Conservation (phyloP, 2,797 vertebrate genomes). For the Cichlasoma orientale region DNA sequence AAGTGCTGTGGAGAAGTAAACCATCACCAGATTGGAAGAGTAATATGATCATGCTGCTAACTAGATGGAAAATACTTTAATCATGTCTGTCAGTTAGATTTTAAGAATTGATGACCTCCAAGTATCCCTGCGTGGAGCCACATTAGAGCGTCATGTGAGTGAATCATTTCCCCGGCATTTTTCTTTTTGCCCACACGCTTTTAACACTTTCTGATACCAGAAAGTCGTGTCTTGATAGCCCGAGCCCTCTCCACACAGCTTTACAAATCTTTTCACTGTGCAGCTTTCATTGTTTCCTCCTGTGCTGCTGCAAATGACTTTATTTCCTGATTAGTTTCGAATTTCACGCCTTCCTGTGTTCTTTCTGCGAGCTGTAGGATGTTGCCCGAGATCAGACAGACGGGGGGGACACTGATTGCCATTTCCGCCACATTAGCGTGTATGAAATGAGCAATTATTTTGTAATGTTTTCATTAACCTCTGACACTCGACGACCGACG, state of each 20-base stretch:
- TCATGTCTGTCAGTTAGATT: slow-evolving; percentile 15
- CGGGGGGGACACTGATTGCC: slow-evolving; percentile 66
- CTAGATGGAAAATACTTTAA: slow-evolving; percentile 25
- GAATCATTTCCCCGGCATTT: slow-evolving; percentile 18
- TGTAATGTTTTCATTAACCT: slow-evolving; percentile 80
- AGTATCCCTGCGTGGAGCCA: slow-evolving; percentile 2
- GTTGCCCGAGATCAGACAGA: slow-evolving; percentile 58
- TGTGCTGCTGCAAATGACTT: slow-evolving; percentile 56
- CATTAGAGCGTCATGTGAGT: slow-evolving; percentile 30
- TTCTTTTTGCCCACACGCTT: slow-evolving; percentile 11
- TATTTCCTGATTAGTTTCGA: slow-evolving; percentile 64
- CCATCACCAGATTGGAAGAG: background rate
- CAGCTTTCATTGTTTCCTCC: slow-evolving; percentile 50
- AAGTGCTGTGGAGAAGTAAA: slow-evolving; percentile 1
- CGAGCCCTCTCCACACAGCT: slow-evolving; percentile 18
- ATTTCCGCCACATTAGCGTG: slow-evolving; percentile 65
- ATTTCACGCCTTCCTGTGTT: slow-evolving; percentile 66
- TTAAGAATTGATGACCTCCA: slow-evolving; percentile 27
- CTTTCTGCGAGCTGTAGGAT: slow-evolving; percentile 50
- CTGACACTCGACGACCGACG: slow-evolving; percentile 58
- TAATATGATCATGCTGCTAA: slow-evolving; percentile 11
- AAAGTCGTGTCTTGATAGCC: slow-evolving; percentile 28
- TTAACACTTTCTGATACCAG: slow-evolving; percentile 10
- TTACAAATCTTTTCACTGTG: slow-evolving; percentile 42
- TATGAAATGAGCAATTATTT: slow-evolving; percentile 77